These are phyloP conservation scores for Drosophila guanche DNA, from an alignment of 1,140 invertebrate genomes.

Conservation along the genomic window DNA sequence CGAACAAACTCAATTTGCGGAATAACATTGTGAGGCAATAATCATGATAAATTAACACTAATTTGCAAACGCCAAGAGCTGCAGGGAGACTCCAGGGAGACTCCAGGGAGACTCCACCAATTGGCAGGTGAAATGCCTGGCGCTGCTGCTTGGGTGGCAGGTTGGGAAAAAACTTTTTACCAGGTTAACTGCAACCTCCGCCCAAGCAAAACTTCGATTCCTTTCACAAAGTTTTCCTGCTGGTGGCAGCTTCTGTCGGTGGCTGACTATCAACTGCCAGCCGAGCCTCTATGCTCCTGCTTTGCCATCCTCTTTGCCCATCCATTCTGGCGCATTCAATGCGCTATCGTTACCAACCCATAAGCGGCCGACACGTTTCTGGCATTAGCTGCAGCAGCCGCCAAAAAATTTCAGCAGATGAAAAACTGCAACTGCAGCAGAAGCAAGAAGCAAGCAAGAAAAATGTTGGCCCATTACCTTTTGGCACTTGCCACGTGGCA, in stretches of 20 bases:
- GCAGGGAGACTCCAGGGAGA: slow-evolving; percentile 1
- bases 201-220: background rate
- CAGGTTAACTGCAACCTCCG: too few species aligned
- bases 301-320: background rate
- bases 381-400: slow-evolving; percentile 58
- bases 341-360: slow-evolving; percentile 35
- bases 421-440: slow-evolving; percentile 55
- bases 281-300: background rate
- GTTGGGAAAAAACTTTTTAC: too few species aligned
- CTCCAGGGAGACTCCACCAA: slow-evolving; percentile 25
- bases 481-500: slow-evolving; percentile 45
- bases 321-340: too few species aligned
- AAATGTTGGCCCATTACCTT: slow-evolving; percentile 36
- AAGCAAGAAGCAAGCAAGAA: slow-evolving; percentile 22
- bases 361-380: slow-evolving; percentile 65
- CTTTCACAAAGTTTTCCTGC: slow-evolving; percentile 35
- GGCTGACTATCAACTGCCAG: background rate
- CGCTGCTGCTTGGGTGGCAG: too few species aligned
- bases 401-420: slow-evolving; percentile 55
- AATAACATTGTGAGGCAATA: slow-evolving; percentile 67
- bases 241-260: background rate
- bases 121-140: slow-evolving; percentile 22
- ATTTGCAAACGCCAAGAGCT: slow-evolving; percentile 62
- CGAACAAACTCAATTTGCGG: slow-evolving; percentile 67
- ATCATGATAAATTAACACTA: slow-evolving; percentile 80